A percentile compares a stretch with the other conserved stretches of the same genome.
Evolutionary conservation across 2,113 vertebrate genomes (phyloP).

Genomic region (Psammodynastes pulverulentus): DNA sequence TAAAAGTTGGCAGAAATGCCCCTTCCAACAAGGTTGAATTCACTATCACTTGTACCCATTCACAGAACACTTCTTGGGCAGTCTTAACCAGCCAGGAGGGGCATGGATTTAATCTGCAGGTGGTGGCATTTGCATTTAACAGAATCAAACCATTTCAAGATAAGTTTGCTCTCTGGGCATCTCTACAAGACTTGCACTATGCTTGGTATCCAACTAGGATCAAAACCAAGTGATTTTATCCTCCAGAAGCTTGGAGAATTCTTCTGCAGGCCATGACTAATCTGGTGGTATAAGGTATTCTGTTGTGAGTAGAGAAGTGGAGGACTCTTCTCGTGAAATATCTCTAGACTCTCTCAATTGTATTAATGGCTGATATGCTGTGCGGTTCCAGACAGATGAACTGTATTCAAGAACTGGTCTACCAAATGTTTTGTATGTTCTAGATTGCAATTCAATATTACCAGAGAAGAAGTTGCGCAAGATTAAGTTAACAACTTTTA

Average conservation of each 20-base stretch:
- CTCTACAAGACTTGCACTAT: neutral
- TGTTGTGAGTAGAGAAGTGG: too few relatives aligned
- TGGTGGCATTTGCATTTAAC: neutral
- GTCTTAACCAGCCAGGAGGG: too few relatives aligned
- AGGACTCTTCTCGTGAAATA: too few relatives aligned
- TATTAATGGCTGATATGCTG: too few relatives aligned
- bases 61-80: neutral
- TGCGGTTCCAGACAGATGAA: too few relatives aligned
- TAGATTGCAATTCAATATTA: too few relatives aligned
- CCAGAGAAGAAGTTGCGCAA: too few relatives aligned
- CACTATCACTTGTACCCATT: neutral
- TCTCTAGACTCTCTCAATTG: too few relatives aligned
- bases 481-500: too few relatives aligned
- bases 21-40: neutral
- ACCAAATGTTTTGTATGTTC: too few relatives aligned
- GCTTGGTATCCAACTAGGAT: neutral
- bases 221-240: neutral
- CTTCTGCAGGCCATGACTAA: neutral
- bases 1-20: neutral
- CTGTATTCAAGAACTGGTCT: too few relatives aligned
- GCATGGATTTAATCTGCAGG: neutral
- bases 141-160: neutral
- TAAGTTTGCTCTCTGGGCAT: neutral
- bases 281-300: too few relatives aligned
- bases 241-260: neutral